These are phyloP conservation scores for Stomatorhinus walkeri DNA, from an alignment of 2,797 vertebrate genomes.

Conservation along the genomic window DNA sequence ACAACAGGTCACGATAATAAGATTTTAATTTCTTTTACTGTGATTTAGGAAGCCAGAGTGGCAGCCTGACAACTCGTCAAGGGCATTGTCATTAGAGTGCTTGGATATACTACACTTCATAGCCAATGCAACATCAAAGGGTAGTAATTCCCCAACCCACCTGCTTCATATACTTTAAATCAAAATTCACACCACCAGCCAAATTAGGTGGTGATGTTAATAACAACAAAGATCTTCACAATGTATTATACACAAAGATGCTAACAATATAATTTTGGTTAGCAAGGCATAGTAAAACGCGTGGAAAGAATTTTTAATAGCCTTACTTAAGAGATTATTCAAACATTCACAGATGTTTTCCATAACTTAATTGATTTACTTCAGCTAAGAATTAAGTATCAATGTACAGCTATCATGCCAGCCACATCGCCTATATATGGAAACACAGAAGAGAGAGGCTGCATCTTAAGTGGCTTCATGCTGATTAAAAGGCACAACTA, in stretches of 20 bases:
- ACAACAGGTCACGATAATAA: neutral
- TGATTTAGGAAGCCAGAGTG: neutral
- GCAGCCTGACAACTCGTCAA: neutral
- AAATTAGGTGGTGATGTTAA: neutral
- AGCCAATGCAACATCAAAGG: neutral
- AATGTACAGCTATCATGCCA: neutral
- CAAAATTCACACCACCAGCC: neutral
- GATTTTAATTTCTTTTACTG: neutral
- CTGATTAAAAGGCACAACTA: neutral
- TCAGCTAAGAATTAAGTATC: slow-evolving; percentile 2
- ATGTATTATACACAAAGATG: neutral
- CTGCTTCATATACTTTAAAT: neutral
- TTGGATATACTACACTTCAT: neutral
- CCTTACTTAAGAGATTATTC: neutral
- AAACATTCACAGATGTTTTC: neutral
- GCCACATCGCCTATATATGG: neutral
- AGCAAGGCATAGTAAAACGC: neutral
- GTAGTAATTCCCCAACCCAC: neutral
- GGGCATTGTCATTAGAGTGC: neutral
- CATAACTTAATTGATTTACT: neutral
- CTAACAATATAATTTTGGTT: neutral
- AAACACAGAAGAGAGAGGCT: neutral
- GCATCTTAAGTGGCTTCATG: neutral
- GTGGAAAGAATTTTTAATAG: neutral
- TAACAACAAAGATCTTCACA: neutral